These are phyloP conservation scores for Onchidella celtica DNA, from an alignment of 2,888 invertebrate species.

Conservation along the genomic window DNA sequence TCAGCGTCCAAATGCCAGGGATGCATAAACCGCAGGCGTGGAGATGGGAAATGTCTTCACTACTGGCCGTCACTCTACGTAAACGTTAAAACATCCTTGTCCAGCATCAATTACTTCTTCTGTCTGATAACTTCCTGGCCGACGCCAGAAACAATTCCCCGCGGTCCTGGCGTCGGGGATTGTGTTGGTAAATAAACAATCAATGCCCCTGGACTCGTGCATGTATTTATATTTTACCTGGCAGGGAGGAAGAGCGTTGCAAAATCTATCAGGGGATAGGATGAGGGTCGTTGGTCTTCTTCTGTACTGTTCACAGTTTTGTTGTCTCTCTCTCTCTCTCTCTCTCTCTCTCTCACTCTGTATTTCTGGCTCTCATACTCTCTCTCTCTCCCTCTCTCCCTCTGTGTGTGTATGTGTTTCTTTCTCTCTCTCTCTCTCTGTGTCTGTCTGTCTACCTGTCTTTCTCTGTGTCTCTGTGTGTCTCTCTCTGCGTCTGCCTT, in stretches of 20 bases:
- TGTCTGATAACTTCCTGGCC: not conserved
- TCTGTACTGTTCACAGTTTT: no score
- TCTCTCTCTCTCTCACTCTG: no score
- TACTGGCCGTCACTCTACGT: not conserved
- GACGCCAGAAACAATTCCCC: not conserved
- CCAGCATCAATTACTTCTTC: not conserved
- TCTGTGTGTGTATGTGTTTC: no score
- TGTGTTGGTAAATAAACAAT: not conserved
- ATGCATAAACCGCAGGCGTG: no score
- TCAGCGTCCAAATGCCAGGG: no score
- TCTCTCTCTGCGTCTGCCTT: constrained; percentile 2
- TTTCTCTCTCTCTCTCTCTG: not conserved
- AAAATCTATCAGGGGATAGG: no score
- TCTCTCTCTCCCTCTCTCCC: constrained; percentile 8
- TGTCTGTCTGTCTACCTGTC: not conserved
- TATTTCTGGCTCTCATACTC: not conserved
- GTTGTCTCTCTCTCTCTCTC: no score
- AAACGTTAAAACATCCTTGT: constrained; percentile 5
- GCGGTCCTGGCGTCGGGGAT: no score
- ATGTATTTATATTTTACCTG: not conserved
- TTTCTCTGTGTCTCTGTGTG: not conserved
- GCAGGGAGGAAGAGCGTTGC: no score
- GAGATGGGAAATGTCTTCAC: no score
- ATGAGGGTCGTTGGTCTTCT: no score
- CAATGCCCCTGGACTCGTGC: not conserved